Base-by-base conservation (phyloP, 2,797 vertebrate genomes). In the Pseudopleuronectes americanus region DNA sequence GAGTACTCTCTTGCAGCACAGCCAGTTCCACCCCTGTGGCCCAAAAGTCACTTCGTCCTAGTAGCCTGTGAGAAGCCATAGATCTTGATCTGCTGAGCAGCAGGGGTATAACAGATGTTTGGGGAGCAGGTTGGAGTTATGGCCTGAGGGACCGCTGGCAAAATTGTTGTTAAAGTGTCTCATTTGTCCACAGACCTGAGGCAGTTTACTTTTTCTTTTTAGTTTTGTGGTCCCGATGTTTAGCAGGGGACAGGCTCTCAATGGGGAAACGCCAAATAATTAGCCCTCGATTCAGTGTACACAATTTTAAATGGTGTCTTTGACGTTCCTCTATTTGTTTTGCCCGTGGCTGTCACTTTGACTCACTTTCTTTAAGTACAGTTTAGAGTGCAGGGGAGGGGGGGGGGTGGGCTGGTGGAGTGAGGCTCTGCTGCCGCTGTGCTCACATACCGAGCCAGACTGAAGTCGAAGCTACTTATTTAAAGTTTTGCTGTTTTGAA, bases 51-150 rank as follows among this genome's bases (percentile, higher is more conserved):
- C 77, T 71, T 65, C 23, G 57, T 65, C 74, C 76, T 79, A 9
- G 48, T 5, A 57, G 67, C 54, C 73, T 64, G 56, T 53, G 57
- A 62, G 49, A 83, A 79, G 22, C 59, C 83, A 88, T 88, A 86
- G 75, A 86, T 90, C 84, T 87, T 85, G 68, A 82, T 85, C 81
- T 58, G 2, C 71, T 17, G 65, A 84, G 72, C 79, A 77, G 72
- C 62, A 16, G 79, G 84, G 57, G 71, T 47, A 52, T 69, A 76
- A 74, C 85, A 89, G 80, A 83, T 89, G 84, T 88, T 87, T 84
- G 61, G 84, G 68, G 78, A 87, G 59, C 78, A 36, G 55, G 60
- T 66, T 76, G 59, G 53, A 85, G 80, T 84, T 80, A 84, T 61
- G 55, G 69, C 81, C 79, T 51, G 2, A 36, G 84, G 70, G 73